Conservation (phyloP, 1,140 invertebrate species). For the Formica exsecta region DNA sequence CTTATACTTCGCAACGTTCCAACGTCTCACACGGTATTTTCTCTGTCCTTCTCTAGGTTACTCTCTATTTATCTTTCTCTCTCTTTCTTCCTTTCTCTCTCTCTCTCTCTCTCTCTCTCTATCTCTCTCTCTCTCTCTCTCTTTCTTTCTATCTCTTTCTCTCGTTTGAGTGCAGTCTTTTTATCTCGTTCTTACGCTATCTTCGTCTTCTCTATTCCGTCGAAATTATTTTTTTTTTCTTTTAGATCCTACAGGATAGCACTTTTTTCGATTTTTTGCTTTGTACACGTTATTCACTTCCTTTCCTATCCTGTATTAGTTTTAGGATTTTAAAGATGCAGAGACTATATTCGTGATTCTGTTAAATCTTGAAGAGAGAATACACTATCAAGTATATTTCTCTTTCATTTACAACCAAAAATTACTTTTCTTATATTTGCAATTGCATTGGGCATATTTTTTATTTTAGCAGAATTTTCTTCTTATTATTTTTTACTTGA, state of each 20-base stretch:
- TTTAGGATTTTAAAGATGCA: background rate
- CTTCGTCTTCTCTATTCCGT: slow-evolving; percentile 25
- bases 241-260: slow-evolving; percentile 12
- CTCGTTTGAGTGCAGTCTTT: slow-evolving; percentile 58
- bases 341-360: background rate
- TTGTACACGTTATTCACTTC: slow-evolving; percentile 60
- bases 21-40: slow-evolving; percentile 65
- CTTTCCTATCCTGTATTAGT: slow-evolving; percentile 27
- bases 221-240: slow-evolving; percentile 60
- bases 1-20: slow-evolving; percentile 65
- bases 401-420: background rate
- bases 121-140: slow-evolving; percentile 10
- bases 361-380: background rate
- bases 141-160: slow-evolving; percentile 47
- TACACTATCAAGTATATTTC: background rate
- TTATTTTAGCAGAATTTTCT: background rate
- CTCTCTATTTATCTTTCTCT: slow-evolving; percentile 25
- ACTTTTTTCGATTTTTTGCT: slow-evolving; percentile 45
- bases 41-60: slow-evolving; percentile 58
- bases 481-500: background rate
- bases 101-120: too few species aligned
- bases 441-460: background rate
- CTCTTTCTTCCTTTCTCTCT: slow-evolving; percentile 18
- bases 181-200: slow-evolving; percentile 53
- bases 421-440: background rate